phyloP scores from a whole-genome alignment of 2,888 invertebrate genomes.

The Chymomyza amoena region DNA sequence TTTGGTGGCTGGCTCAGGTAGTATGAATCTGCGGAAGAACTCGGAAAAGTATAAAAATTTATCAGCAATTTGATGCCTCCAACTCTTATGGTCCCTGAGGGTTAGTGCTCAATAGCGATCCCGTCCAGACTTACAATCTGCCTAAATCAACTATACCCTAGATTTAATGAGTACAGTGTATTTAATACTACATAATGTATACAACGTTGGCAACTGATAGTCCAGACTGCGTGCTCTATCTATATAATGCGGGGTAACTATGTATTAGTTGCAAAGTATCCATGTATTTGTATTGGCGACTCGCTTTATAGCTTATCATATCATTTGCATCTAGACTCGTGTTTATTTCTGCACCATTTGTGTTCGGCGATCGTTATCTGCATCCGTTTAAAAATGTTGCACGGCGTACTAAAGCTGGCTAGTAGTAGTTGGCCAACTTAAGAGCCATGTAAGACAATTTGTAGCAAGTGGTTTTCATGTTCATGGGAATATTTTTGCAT shows the following conservation, averaged over 20 bases:
- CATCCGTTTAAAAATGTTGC: constrained; percentile 64
- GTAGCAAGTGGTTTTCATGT: constrained; percentile 72
- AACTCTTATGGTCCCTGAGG: too few relatives aligned
- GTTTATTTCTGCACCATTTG: constrained; percentile 78
- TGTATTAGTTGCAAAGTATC: background rate
- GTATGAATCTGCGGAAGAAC: too few relatives aligned
- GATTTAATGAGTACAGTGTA: too few relatives aligned
- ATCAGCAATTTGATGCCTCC: too few relatives aligned
- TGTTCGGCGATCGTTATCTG: constrained; percentile 76
- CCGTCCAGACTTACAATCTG: too few relatives aligned
- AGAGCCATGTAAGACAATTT: constrained; percentile 65
- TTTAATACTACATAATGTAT: background rate
- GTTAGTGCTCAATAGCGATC: too few relatives aligned
- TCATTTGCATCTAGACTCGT: constrained; percentile 76
- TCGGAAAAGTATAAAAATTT: too few relatives aligned
- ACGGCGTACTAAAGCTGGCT: constrained; percentile 18
- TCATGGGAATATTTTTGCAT: constrained; percentile 71
- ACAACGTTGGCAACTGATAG: background rate
- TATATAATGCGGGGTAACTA: constrained; percentile 2
- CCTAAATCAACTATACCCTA: too few relatives aligned
- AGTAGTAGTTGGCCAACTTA: constrained; percentile 42
- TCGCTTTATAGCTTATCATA: constrained; percentile 51
- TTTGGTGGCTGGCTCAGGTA: too few relatives aligned
- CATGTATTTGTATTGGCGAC: constrained; percentile 5
- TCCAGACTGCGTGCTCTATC: background rate